phyloP scores from a whole-genome alignment of 2,888 invertebrate genomes.

The Formica aserva region DNA sequence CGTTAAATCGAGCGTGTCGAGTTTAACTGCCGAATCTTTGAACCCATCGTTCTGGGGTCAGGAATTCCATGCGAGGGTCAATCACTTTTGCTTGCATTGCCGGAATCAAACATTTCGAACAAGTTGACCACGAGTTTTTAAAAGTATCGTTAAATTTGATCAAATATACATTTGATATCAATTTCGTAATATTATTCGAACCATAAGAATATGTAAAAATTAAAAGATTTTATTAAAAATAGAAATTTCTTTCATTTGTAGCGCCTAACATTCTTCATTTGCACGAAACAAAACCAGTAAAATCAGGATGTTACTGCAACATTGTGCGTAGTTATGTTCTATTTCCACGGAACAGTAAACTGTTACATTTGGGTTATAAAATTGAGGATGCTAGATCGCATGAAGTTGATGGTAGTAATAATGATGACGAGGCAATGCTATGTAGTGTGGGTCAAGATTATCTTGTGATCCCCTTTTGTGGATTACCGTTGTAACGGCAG shows the following conservation, averaged over 20 bases:
- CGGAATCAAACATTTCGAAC: slow-evolving; percentile 63
- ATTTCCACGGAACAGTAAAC: slow-evolving; percentile 54
- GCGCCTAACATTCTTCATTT: not conserved
- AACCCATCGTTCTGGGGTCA: slow-evolving; percentile 66
- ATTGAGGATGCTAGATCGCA: slow-evolving; percentile 49
- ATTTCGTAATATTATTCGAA: not conserved
- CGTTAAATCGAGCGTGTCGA: slow-evolving; percentile 63
- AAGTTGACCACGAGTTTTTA: slow-evolving; percentile 46
- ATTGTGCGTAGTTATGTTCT: slow-evolving; percentile 30
- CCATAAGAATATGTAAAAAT: not conserved
- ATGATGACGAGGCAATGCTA: slow-evolving; percentile 53
- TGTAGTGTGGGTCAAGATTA: slow-evolving; percentile 51
- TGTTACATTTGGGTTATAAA: slow-evolving; percentile 53
- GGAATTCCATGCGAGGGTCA: slow-evolving; percentile 73
- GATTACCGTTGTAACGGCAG: slow-evolving; percentile 54
- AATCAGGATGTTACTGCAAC: slow-evolving; percentile 13
- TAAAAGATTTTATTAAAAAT: not conserved
- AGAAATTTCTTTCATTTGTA: not conserved
- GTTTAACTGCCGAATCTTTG: slow-evolving; percentile 66
- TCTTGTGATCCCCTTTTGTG: slow-evolving; percentile 45
- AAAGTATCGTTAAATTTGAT: not conserved
- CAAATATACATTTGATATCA: not conserved
- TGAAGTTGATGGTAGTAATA: slow-evolving; percentile 47
- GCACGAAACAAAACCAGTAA: slow-evolving; percentile 6
- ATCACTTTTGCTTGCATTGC: slow-evolving; percentile 71